These are phyloP conservation scores for Pleuronectes platessa DNA, from an alignment of 2,113 vertebrate species.

Conservation along the genomic window DNA sequence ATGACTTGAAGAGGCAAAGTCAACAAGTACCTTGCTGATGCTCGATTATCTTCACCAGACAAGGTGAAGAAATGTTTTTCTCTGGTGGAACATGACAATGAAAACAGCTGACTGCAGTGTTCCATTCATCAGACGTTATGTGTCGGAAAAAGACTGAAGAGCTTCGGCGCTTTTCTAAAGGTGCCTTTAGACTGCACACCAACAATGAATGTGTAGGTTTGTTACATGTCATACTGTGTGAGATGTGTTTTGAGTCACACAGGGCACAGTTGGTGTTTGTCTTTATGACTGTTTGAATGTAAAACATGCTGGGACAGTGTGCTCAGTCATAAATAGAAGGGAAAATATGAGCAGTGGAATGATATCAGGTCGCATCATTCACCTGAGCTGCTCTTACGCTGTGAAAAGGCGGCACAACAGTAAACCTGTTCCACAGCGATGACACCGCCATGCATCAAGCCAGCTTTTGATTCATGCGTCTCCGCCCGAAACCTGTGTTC, in stretches of 20 bases:
- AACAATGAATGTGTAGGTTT: not conserved
- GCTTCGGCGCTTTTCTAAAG: not conserved
- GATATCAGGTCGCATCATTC: not conserved
- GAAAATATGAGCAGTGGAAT: not conserved
- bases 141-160: not conserved
- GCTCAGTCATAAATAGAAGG: not conserved
- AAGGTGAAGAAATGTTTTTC: not conserved
- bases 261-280: not conserved
- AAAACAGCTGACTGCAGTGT: not conserved
- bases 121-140: not conserved
- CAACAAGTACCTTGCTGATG: not conserved
- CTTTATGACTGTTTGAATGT: too few relatives aligned
- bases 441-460: not conserved
- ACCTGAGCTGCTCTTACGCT: not conserved
- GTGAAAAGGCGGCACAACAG: not conserved
- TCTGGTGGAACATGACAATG: not conserved
- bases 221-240: not conserved
- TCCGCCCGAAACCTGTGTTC: not conserved
- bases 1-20: not conserved
- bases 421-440: not conserved
- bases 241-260: not conserved
- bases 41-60: not conserved
- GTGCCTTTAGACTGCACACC: not conserved
- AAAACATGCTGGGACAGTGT: not conserved
- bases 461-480: not conserved